Evolutionary conservation across 2,888 invertebrate genomes (phyloP), one percentile per base, ranked within the genome.

Genomic region (Agonum fuliginosum): DNA sequence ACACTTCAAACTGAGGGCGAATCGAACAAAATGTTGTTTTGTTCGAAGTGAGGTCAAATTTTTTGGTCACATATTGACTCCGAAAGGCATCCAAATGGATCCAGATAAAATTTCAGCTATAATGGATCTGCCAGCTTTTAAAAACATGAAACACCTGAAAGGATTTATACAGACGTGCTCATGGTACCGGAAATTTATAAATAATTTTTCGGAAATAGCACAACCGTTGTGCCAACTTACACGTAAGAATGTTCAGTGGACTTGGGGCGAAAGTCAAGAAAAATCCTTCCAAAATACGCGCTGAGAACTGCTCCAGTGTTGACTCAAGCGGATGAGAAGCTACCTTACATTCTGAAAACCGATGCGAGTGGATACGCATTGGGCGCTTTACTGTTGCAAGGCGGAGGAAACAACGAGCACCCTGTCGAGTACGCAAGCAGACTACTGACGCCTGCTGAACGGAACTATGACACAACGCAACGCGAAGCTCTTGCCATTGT

Each of bases 391-490:
- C 22, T 74, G 27, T 24, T 71, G n/a, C 75, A 72, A 41, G 77
- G 1, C 81, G 83, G 1, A 71, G 82, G 4, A 81, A 76, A 67
- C 34, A 78, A 75, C 4, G 81, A 83, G 58, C 79, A 80, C 24
- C 81, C 80, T 22, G 79, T 83, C 3, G 82, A 83, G 46, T 84
- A 82, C 54, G 81, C 82, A 0, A 83, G 83, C 58, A 78, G 82
- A 10, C 58, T 82, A 0, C 37, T 83, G 19, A 80, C 72, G 0
- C 2, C 69, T 4, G 82, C 83, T 3, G 86, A 88, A 79, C 71
- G 79, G 0, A 86, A 86, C 14, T 87, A 87, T 54, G 80, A 83
- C 0, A 85, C 85, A 0, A 86, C 86, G 0, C 87, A 88, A 76
- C 81, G 85, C 10, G 88, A 88, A 80, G 83, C 82, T 0, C 78